phyloP scores from a whole-genome alignment of 2,113 vertebrate genomes.

The Aphelocoma coerulescens region DNA sequence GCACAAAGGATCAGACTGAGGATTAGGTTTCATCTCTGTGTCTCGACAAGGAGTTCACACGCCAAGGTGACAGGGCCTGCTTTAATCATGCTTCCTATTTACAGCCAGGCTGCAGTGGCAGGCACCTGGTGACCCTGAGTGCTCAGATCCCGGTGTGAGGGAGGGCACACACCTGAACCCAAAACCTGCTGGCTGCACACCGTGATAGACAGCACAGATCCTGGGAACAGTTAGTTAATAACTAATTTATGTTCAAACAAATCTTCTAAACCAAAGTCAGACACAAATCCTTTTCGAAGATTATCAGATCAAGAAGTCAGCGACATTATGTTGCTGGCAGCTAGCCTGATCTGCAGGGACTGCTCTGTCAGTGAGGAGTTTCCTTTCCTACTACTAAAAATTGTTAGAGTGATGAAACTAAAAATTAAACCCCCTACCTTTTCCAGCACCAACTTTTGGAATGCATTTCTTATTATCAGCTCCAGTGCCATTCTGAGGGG shows the following conservation, averaged over 20 bases:
- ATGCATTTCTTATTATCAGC: neutral
- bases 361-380: neutral
- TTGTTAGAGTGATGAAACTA: neutral
- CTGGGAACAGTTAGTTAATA: neutral
- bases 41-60: neutral
- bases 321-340: fast-evolving
- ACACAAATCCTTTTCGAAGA: neutral
- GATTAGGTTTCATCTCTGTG: neutral
- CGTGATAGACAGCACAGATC: fast-evolving
- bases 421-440: neutral
- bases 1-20: neutral
- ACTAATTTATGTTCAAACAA: neutral
- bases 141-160: fast-evolving
- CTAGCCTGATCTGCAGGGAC: neutral
- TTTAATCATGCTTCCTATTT: neutral
- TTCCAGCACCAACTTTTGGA: neutral
- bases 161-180: neutral
- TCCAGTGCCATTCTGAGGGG: neutral
- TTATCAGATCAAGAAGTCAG: neutral
- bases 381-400: neutral
- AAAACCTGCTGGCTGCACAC: neutral
- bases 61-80: neutral
- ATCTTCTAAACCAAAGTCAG: neutral
- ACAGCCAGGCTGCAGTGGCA: fast-evolving
- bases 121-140: fast-evolving